Base-by-base conservation (phyloP, 2,113 vertebrate species). In the Cichladusa arquata region DNA sequence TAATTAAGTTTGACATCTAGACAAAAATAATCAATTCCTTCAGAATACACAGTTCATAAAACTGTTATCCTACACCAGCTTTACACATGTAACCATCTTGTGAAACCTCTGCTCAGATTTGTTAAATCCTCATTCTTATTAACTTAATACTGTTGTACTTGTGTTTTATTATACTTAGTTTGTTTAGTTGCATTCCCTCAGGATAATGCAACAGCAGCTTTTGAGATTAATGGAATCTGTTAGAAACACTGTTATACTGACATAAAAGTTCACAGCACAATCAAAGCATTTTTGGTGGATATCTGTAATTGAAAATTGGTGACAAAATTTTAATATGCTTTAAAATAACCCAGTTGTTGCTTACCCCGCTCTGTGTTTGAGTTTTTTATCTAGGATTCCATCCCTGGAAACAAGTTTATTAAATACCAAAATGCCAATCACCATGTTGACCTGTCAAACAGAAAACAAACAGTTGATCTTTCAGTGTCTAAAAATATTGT, bases 331-430 rank as follows among this genome's bases (percentile, higher is more conserved):
- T 78, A 85, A 96, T 86, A 95, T 64, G 64, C 53, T 97, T 96
- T 89, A 92, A 93, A 96, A 95, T 74, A 87, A 81, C 88, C 95
- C 83, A 81, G 60, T 78, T 86, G 77, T 98, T 98, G 98, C 99
- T 99, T 99, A 99, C 99, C 99, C 99, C 77, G 99, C 99, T 98
- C 99, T 99, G 96, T 99, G 99, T 98, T 99, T 99, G 96, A 99
- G 98, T 96, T 99, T 99, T 98, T 99, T 99, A 98, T 99, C 99
- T 98, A 99, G 98, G 95, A 99, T 99, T 91, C 99, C 99, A 97
- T 99, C 99, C 98, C 99, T 99, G 98, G 99, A 99, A 98, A 99
- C 99, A 97, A 99, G 98, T 97, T 99, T 99, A 98, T 99, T 99
- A 98, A 99, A 99, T 96, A 99, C 99, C 98, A 99, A 98, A 98